A percentile compares a stretch with the other conserved stretches of the same genome.
phyloP scores from a whole-genome alignment of 2,113 vertebrate species.

The Seriola aureovittata region DNA sequence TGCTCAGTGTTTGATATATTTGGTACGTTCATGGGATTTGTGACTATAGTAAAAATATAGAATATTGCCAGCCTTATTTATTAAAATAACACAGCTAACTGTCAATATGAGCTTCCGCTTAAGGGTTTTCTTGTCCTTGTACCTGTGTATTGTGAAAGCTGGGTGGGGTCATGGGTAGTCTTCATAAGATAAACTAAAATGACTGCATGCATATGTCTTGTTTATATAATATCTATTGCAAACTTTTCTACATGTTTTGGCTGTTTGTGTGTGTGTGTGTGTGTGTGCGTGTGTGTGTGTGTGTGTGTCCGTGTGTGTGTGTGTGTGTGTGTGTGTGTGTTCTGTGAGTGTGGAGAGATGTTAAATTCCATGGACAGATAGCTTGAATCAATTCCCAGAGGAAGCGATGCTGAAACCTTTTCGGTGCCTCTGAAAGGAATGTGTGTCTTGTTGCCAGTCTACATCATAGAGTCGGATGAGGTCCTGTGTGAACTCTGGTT shows the following conservation, averaged over 20 bases:
- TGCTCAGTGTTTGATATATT: too few species aligned
- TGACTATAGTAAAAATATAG: not conserved
- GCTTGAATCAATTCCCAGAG: slow-evolving; percentile 52
- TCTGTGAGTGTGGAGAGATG: not conserved
- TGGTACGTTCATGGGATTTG: not conserved
- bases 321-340: slow-evolving; percentile 2
- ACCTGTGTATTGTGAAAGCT: slow-evolving; percentile 22
- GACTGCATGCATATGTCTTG: slow-evolving; percentile 28
- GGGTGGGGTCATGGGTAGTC: not conserved
- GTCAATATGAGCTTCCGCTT: slow-evolving; percentile 2
- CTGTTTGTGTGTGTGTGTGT: not conserved
- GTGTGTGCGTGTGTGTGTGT: slow-evolving; percentile 2
- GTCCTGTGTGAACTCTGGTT: slow-evolving; percentile 13
- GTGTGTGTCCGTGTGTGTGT: not conserved
- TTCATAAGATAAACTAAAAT: slow-evolving; percentile 18
- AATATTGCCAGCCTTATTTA: not conserved
- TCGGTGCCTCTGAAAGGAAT: slow-evolving; percentile 61
- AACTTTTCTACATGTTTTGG: slow-evolving; percentile 28
- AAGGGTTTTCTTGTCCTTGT: slow-evolving; percentile 7
- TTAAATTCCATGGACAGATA: slow-evolving; percentile 48
- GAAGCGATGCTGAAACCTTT: slow-evolving; percentile 48
- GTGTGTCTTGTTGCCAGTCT: slow-evolving; percentile 29
- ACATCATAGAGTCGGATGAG: not conserved
- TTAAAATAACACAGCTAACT: slow-evolving; percentile 25
- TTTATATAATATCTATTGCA: slow-evolving; percentile 39